A percentile compares a stretch with the other conserved stretches of the same genome.
Conservation (phyloP, 2,797 vertebrate genomes). For the Centropyge bicolor region DNA sequence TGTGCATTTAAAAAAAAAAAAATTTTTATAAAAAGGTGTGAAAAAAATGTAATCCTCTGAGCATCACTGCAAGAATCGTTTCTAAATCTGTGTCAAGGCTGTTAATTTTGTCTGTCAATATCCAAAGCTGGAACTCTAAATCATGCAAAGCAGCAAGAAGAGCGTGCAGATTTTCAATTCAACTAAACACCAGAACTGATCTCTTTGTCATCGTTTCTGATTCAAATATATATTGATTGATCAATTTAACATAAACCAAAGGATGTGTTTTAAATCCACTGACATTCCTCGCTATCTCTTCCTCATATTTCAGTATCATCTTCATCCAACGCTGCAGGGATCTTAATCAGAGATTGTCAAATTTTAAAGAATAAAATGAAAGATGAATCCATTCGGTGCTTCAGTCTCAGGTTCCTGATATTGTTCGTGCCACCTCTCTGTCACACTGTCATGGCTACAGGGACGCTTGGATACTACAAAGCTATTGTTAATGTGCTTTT, state of each 20-base stretch:
- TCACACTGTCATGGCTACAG: neutral
- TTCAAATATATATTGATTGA: neutral
- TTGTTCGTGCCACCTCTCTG: neutral
- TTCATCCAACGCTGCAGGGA: neutral
- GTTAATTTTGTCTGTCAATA: conserved; percentile 28
- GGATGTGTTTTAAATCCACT: neutral
- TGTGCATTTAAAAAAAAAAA: conserved; percentile 27
- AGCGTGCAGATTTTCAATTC: neutral
- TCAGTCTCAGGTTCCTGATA: neutral
- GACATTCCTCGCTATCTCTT: neutral
- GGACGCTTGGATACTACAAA: neutral
- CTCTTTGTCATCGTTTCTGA: neutral
- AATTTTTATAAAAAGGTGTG: neutral
- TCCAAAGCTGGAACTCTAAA: conserved; percentile 6
- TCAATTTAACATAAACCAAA: neutral
- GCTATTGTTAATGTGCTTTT: neutral
- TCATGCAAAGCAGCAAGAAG: neutral
- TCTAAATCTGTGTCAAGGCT: conserved; percentile 14
- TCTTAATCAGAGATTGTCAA: conserved; percentile 12
- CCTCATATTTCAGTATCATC: neutral
- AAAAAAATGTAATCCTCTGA: neutral
- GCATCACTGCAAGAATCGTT: neutral
- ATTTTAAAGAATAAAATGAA: conserved; percentile 1
- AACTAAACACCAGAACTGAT: neutral
- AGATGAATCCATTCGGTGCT: conserved; percentile 20